Base-by-base conservation (phyloP, 2,797 vertebrate species). In the Buphagus erythrorhynchus region DNA sequence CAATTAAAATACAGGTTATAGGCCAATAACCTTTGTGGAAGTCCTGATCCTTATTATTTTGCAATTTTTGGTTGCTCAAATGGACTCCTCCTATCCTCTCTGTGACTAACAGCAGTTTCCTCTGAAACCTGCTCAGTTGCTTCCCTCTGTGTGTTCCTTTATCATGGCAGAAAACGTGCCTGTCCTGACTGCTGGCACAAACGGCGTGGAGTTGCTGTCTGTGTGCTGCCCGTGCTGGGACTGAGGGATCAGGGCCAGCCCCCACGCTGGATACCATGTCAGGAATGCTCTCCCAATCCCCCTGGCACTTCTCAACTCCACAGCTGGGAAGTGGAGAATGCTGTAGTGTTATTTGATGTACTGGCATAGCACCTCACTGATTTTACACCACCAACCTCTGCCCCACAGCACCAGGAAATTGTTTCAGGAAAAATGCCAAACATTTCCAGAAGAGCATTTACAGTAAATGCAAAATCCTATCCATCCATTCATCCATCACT, bases 201-300 rank as follows among this genome's bases (percentile, higher is more conserved):
- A 57, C 0, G 12, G 6, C 0, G 2, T 19, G 33, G 25, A 45
- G 10, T 4, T 77, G 36, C n/a, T 29, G 6, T 10, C 28, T 5
- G 0, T 1, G 2, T 24, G 7, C 46, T 75, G 40, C 25, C 43
- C 1, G 0, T 1, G 4, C 20, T 12, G 21, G 36, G 33, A 8
- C 35, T 8, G 57, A 58, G 38, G 51, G 35, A 6, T n/a, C 58
- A 68, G 8, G 3, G 21, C 40, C 18, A 10, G 36, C 6, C 17
- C 18, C 7, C 2, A 4, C 2, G 0, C n/a, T 4, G 4, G 25
- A 15, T 7, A 0, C 11, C 0, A 0, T 11, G 2, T 62, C 35
- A 52, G 59, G 21, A 55, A 33, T 0, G 2, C 28, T 38, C 5
- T 55, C 26, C 25, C 66, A 31, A 35, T 26, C 22, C 35, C 48